Evolutionary conservation across 2,888 invertebrate species (phyloP).

Genomic region (Petrolisthes manimaculis): DNA sequence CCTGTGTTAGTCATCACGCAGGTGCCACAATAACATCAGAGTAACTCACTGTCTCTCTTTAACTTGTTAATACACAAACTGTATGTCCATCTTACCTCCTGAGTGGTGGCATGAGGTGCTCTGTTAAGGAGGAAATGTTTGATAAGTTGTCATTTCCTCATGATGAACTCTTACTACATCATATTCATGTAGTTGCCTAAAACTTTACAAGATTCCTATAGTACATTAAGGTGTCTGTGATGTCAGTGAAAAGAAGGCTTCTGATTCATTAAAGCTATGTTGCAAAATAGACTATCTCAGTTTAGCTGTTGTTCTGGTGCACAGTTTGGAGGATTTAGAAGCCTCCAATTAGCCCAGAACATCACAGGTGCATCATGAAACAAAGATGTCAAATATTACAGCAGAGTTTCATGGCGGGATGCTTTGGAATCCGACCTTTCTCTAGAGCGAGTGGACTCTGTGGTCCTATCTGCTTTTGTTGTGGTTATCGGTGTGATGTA

Average conservation of each 20-base stretch:
- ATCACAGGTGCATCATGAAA: conserved; percentile 21
- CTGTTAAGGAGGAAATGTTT: no score
- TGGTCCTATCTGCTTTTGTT: conserved; percentile 2
- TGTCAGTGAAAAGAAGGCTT: no score
- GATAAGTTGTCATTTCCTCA: no score
- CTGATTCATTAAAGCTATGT: no score
- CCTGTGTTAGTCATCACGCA: background rate
- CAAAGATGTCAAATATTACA: conserved; percentile 22
- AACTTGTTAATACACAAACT: background rate
- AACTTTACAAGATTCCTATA: no score
- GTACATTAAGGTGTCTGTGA: no score
- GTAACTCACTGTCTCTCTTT: background rate
- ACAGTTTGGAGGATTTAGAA: background rate
- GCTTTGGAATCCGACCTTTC: conserved; percentile 25
- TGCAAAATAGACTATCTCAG: no score
- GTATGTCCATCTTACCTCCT: background rate
- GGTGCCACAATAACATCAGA: background rate
- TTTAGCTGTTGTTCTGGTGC: conserved; percentile 8
- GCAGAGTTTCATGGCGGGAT: conserved; percentile 50
- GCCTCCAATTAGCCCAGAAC: background rate
- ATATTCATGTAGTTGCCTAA: no score
- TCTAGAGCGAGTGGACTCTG: conserved; percentile 10
- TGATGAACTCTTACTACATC: no score
- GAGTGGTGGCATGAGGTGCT: background rate
- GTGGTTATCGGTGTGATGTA: conserved; percentile 5